Conservation (phyloP, 2,797 vertebrate species). For the Xyrichtys novacula region DNA sequence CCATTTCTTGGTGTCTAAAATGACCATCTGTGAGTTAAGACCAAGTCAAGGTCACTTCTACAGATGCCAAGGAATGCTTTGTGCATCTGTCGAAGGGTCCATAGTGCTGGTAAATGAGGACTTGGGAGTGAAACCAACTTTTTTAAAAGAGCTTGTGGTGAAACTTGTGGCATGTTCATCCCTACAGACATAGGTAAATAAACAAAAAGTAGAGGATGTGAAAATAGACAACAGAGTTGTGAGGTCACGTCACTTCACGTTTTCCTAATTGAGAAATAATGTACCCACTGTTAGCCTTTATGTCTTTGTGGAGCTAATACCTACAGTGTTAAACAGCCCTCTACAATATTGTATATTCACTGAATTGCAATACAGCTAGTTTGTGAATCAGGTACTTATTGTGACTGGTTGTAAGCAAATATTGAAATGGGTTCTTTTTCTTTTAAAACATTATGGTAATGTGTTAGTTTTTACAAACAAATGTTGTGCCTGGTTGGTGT, state of each 20-base stretch:
- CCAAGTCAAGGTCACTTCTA: background rate
- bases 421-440: slow-evolving; percentile 54
- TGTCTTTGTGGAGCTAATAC: slow-evolving; percentile 61
- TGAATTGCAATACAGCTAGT: slow-evolving; percentile 65
- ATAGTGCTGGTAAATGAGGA: background rate
- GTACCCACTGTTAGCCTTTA: slow-evolving; percentile 39
- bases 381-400: slow-evolving; percentile 69
- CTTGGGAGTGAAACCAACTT: background rate
- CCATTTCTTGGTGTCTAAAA: too few relatives aligned
- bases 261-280: slow-evolving; percentile 34
- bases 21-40: background rate
- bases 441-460: slow-evolving; percentile 25
- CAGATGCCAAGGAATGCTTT: background rate
- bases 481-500: slow-evolving; percentile 77
- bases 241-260: slow-evolving; percentile 23
- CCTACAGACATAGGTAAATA: slow-evolving; percentile 1
- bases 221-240: slow-evolving; percentile 12
- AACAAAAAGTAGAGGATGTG: slow-evolving; percentile 27
- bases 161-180: slow-evolving; percentile 45
- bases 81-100: background rate
- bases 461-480: slow-evolving; percentile 54
- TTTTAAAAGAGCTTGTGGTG: slow-evolving; percentile 12
- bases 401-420: slow-evolving; percentile 60
- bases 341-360: slow-evolving; percentile 66
- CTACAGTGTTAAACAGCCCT: slow-evolving; percentile 53